Conservation (phyloP, 64 coral and sea anemone species). For the Stylophora pistillata region DNA sequence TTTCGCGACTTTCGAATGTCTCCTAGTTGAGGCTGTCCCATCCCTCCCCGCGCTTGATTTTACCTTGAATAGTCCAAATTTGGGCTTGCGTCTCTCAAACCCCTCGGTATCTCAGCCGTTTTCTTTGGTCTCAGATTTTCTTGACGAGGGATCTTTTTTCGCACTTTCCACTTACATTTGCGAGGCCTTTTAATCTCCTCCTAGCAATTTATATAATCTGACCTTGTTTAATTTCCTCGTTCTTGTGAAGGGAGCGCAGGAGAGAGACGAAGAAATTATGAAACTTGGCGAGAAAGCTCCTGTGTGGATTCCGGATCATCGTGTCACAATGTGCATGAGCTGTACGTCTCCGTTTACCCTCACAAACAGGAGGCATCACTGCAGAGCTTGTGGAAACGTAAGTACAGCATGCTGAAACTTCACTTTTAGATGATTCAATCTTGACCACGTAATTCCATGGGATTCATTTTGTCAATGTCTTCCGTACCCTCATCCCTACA, state of each 20-base stretch:
- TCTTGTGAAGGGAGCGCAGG: neutral
- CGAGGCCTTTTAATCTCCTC: too few relatives aligned
- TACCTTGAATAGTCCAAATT: too few relatives aligned
- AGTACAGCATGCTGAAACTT: neutral
- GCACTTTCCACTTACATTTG: neutral
- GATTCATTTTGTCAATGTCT: too few relatives aligned
- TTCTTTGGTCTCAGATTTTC: too few relatives aligned
- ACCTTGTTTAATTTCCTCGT: neutral
- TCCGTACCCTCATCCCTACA: too few relatives aligned
- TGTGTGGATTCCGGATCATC: slow-evolving; percentile 95
- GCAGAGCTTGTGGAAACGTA: slow-evolving; percentile 95
- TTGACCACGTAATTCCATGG: too few relatives aligned
- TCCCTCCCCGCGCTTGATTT: too few relatives aligned
- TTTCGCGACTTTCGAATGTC: too few relatives aligned
- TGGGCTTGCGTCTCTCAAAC: too few relatives aligned
- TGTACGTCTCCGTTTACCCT: slow-evolving; percentile 88
- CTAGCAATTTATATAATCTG: neutral
- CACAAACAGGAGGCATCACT: slow-evolving; percentile 91
- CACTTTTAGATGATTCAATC: neutral
- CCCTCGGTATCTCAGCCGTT: too few relatives aligned
- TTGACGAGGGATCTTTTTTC: neutral
- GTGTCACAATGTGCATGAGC: slow-evolving; percentile 97
- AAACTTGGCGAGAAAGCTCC: slow-evolving; percentile 91
- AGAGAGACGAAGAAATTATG: slow-evolving; percentile 38
- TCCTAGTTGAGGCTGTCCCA: too few relatives aligned